A percentile compares a stretch with the other conserved stretches of the same genome.
These are phyloP conservation scores for Griposia aprilina DNA, from an alignment of 2,888 invertebrate genomes.

Conservation along the genomic window DNA sequence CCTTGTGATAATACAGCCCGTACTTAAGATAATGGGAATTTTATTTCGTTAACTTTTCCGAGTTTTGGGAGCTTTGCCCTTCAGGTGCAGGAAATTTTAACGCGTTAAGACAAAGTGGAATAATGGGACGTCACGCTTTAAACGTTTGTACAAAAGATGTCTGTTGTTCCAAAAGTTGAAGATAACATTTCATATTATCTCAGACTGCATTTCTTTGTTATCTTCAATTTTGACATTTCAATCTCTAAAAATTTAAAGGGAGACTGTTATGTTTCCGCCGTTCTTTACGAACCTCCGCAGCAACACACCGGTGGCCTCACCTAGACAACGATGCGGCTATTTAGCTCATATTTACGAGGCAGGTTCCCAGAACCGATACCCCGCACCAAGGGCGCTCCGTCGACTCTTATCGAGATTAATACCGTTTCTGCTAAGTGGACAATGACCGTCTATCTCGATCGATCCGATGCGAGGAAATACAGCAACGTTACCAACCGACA, in stretches of 20 bases:
- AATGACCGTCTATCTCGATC: constrained; percentile 48
- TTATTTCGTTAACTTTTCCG: constrained; percentile 56
- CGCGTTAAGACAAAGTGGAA: constrained; percentile 23
- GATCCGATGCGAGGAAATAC: constrained; percentile 24
- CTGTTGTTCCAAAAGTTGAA: background rate
- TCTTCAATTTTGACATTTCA: background rate
- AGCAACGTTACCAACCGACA: constrained; percentile 1
- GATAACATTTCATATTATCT: constrained; percentile 16
- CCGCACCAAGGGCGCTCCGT: constrained; percentile 38
- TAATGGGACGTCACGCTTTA: background rate
- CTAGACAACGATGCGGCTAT: constrained; percentile 22
- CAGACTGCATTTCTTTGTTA: background rate
- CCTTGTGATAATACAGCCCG: constrained; percentile 66
- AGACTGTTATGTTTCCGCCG: background rate
- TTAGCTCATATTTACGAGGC: constrained; percentile 53
- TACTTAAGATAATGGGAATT: constrained; percentile 60
- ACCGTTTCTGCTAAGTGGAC: constrained; percentile 57
- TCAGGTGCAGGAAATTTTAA: constrained; percentile 31
- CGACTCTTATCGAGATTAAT: constrained; percentile 61
- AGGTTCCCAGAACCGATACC: constrained; percentile 46
- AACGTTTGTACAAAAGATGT: constrained; percentile 13
- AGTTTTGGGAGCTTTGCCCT: constrained; percentile 45
- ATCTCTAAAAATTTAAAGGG: background rate
- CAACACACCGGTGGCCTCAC: constrained; percentile 14
- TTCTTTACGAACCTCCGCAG: background rate